phyloP scores from a whole-genome alignment of 2,888 invertebrate genomes.

The Belgica antarctica region DNA sequence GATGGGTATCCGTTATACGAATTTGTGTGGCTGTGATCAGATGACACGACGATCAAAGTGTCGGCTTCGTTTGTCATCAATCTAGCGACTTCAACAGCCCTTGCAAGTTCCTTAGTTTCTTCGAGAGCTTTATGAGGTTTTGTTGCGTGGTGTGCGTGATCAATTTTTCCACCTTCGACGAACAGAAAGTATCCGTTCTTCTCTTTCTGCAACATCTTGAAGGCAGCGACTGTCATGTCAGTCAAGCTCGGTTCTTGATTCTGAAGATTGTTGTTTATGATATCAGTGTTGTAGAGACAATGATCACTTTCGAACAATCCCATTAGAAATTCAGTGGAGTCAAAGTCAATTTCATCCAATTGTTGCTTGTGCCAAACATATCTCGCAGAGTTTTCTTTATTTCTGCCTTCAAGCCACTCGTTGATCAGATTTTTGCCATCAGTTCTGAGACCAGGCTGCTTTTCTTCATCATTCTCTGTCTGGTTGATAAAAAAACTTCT shows the following conservation, averaged over 20 bases:
- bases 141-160: slow-evolving; percentile 69
- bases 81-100: slow-evolving; percentile 65
- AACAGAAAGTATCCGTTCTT: slow-evolving; percentile 69
- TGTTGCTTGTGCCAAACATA: slow-evolving; percentile 58
- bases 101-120: slow-evolving; percentile 73
- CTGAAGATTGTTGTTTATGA: slow-evolving; percentile 48
- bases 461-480: slow-evolving; percentile 57
- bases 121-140: slow-evolving; percentile 67
- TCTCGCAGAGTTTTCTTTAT: slow-evolving; percentile 50
- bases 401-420: slow-evolving; percentile 64
- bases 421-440: slow-evolving; percentile 63
- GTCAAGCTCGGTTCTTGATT: slow-evolving; percentile 64
- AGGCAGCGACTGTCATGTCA: slow-evolving; percentile 73
- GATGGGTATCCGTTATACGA: slow-evolving; percentile 70
- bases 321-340: not conserved
- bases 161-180: slow-evolving; percentile 67
- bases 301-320: slow-evolving; percentile 56
- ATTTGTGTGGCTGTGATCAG: slow-evolving; percentile 78
- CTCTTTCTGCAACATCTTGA: slow-evolving; percentile 64
- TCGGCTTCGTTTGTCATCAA: slow-evolving; percentile 64
- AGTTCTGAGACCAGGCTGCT: slow-evolving; percentile 52
- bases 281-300: slow-evolving; percentile 59
- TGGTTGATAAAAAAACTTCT: not conserved
- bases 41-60: slow-evolving; percentile 75
- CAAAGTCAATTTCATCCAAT: slow-evolving; percentile 51